Evolutionary conservation across 92 coral and sea anemone genomes (phyloP).

Genomic region (Epizoanthus ramosus): DNA sequence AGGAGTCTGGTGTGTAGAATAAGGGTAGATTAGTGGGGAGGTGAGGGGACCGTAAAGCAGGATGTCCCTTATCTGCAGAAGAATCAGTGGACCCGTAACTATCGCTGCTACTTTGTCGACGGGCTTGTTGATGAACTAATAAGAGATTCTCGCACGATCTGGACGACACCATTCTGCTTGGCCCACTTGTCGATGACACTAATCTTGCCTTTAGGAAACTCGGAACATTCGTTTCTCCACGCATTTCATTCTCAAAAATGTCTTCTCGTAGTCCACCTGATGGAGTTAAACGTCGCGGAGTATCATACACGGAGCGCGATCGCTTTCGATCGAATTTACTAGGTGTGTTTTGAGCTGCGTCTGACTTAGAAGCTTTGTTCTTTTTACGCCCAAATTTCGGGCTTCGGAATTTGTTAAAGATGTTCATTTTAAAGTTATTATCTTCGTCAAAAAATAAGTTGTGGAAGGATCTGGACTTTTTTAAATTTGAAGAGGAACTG

Average conservation of each 20-base stretch:
- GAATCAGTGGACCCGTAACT: constrained; percentile 21
- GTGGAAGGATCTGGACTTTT: constrained; percentile 61
- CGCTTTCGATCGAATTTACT: constrained; percentile 10
- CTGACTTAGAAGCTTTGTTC: constrained; percentile 22
- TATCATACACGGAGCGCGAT: constrained; percentile 32
- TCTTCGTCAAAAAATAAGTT: constrained; percentile 48
- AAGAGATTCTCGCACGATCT: constrained; percentile 28
- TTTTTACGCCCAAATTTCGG: constrained; percentile 33
- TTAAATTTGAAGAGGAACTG: constrained; percentile 16
- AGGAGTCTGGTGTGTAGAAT: constrained; percentile 57
- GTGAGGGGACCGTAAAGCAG: constrained; percentile 18
- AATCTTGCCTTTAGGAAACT: constrained; percentile 5
- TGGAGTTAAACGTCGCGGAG: constrained; percentile 4
- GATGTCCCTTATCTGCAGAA: not conserved
- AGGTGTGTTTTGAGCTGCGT: not conserved
- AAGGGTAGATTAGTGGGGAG: constrained; percentile 59
- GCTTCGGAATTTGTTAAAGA: constrained; percentile 29
- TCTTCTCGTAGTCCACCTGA: not conserved
- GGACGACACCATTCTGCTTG: constrained; percentile 1
- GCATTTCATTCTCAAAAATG: constrained; percentile 1
- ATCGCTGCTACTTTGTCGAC: constrained; percentile 23
- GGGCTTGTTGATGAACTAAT: not conserved
- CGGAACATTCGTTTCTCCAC: not conserved
- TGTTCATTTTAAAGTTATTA: constrained; percentile 27
- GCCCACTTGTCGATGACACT: constrained; percentile 33